Conservation (phyloP, 2,113 vertebrate species). For the Natator depressus region DNA sequence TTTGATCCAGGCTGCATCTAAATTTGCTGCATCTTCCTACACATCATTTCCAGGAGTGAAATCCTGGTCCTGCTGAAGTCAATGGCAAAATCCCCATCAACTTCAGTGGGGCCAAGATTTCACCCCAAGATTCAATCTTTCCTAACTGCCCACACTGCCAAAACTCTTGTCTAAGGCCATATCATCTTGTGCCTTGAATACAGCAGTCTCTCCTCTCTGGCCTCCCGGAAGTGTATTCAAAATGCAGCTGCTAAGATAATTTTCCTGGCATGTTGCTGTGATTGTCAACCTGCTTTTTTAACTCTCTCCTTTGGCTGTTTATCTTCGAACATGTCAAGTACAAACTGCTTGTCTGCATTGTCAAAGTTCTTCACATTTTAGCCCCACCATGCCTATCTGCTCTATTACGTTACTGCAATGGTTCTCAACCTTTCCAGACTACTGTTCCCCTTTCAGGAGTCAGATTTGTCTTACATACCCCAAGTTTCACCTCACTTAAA, state of each 20-base stretch:
- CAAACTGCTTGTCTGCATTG: neutral
- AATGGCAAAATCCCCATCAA: neutral
- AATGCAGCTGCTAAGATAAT: neutral
- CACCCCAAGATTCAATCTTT: neutral
- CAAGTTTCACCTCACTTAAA: too few relatives aligned
- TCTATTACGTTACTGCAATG: neutral
- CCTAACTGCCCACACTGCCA: too few relatives aligned
- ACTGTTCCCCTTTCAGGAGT: too few relatives aligned
- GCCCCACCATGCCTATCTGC: neutral
- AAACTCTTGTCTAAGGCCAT: too few relatives aligned
- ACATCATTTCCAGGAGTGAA: neutral
- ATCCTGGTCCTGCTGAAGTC: neutral
- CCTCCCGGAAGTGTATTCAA: too few relatives aligned
- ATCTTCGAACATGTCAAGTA: neutral
- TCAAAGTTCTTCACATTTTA: neutral
- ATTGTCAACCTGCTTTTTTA: neutral
- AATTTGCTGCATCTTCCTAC: slow-evolving; percentile 4
- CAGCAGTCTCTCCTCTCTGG: too few relatives aligned
- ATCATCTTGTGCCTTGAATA: too few relatives aligned
- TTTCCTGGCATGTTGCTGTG: neutral
- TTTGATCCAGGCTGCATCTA: neutral
- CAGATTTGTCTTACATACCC: too few relatives aligned
- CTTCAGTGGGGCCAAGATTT: neutral
- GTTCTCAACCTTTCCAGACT: too few relatives aligned
- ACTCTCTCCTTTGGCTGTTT: neutral